Evolutionary conservation across 2,113 vertebrate species (phyloP).

Genomic region (Pipra filicauda): DNA sequence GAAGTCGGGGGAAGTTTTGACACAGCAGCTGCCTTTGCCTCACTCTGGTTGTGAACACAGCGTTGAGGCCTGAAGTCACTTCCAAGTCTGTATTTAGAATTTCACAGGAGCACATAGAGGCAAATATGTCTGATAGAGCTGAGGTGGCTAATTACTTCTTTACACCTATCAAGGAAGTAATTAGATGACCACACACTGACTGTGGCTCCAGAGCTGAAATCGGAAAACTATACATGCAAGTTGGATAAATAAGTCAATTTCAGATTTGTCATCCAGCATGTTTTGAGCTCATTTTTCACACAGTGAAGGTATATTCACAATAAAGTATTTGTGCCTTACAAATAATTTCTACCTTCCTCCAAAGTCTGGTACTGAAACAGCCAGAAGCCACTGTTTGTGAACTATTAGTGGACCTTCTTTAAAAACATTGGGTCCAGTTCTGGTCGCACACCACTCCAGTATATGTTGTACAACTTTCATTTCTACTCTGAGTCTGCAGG

Average conservation of each 20-base stretch:
- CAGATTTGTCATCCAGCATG: neutral
- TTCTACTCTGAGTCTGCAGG: neutral
- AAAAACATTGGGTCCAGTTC: neutral
- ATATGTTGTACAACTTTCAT: neutral
- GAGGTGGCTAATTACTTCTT: neutral
- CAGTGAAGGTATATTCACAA: neutral
- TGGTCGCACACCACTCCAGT: neutral
- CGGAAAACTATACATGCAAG: neutral
- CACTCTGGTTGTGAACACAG: neutral
- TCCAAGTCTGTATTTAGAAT: neutral
- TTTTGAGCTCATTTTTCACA: neutral
- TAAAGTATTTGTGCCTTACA: neutral
- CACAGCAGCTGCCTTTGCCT: neutral
- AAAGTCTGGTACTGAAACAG: neutral
- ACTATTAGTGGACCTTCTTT: neutral
- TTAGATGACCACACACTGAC: constrained; percentile 26
- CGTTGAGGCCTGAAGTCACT: neutral
- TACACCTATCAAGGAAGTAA: neutral
- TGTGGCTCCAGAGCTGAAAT: neutral
- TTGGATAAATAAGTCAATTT: neutral
- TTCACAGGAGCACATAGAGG: neutral
- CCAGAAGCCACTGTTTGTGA: neutral
- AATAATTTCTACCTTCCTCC: neutral
- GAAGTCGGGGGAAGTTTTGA: neutral
- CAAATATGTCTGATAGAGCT: neutral